These are phyloP conservation scores for Zoanthus gigantus DNA, from an alignment of 92 coral and sea anemone genomes.

Conservation along the genomic window DNA sequence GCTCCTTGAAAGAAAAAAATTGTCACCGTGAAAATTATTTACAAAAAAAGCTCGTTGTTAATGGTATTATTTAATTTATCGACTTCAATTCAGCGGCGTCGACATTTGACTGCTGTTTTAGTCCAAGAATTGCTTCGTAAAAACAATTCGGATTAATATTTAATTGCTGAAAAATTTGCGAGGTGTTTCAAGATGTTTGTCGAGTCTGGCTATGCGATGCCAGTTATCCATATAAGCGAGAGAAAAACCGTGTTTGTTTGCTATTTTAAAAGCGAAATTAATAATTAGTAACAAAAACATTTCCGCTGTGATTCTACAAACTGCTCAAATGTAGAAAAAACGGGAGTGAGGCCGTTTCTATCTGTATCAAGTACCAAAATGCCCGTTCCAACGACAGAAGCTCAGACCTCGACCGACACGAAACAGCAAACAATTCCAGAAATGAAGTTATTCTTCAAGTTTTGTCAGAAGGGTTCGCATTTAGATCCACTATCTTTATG, in stretches of 20 bases:
- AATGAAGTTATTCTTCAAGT: constrained; percentile 80
- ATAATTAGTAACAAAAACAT: constrained; percentile 2
- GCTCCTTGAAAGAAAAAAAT: background rate
- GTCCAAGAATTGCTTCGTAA: constrained; percentile 3
- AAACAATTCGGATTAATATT: constrained; percentile 28
- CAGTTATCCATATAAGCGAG: background rate
- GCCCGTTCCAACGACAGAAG: constrained; percentile 28
- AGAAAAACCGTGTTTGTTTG: background rate
- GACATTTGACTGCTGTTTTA: background rate
- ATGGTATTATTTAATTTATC: background rate
- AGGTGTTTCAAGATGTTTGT: constrained; percentile 33
- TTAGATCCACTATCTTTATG: constrained; percentile 38
- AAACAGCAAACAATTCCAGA: constrained; percentile 65
- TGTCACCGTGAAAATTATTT: background rate
- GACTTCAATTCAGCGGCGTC: background rate
- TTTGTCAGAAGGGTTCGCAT: constrained; percentile 66
- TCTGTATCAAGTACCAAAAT: background rate
- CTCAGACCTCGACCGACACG: background rate
- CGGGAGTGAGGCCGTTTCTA: background rate
- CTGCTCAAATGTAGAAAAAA: background rate
- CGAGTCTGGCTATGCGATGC: background rate
- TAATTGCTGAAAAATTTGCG: constrained; percentile 14
- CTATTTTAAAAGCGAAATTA: constrained; percentile 1
- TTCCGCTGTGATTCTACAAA: constrained; percentile 14
- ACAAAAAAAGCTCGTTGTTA: background rate